Percentiles rank a stretch among this genome's conserved stretches.
phyloP scores from a whole-genome alignment of 2,797 vertebrate genomes.

The Steatocranus sp. region DNA sequence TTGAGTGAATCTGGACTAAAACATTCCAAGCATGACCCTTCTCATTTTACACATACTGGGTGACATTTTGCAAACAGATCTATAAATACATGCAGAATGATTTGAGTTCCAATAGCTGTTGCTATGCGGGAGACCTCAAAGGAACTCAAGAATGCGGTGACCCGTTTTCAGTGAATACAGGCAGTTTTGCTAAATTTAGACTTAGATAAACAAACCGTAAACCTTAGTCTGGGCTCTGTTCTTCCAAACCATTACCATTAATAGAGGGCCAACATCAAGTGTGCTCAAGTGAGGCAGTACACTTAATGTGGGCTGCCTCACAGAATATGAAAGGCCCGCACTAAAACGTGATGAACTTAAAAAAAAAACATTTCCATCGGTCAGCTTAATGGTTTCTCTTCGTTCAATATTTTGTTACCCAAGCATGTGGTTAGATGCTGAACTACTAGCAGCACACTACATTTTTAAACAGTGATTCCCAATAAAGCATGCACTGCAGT shows the following conservation, averaged over 20 bases:
- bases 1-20: background rate
- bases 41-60: slow-evolving; percentile 16
- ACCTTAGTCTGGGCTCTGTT: background rate
- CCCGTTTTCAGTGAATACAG: background rate
- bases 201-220: background rate
- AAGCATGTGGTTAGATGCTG: background rate
- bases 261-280: background rate
- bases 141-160: background rate
- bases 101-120: background rate
- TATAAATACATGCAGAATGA: slow-evolving; percentile 9
- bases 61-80: slow-evolving; percentile 22
- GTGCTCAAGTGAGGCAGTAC: background rate
- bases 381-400: background rate
- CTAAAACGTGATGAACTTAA: background rate
- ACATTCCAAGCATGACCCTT: background rate
- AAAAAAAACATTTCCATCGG: background rate
- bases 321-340: background rate
- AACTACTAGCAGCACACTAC: background rate
- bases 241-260: background rate
- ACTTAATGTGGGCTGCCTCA: background rate
- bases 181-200: background rate
- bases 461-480: background rate
- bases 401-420: background rate
- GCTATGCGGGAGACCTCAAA: background rate
- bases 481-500: background rate